Conservation (phyloP, 1,140 invertebrate genomes). For the Parasteatoda tepidariorum region DNA sequence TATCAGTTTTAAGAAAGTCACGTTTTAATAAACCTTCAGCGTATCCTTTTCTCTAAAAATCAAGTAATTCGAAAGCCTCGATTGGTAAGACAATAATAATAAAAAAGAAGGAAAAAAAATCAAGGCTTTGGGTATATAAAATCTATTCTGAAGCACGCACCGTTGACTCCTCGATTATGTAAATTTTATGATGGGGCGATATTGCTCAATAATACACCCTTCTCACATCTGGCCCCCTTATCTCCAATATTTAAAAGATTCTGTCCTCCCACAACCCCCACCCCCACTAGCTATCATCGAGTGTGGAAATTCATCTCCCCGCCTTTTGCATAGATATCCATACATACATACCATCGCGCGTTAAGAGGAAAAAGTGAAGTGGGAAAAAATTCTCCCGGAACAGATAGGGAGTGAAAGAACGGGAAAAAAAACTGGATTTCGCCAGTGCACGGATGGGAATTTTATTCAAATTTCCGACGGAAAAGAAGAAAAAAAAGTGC, state of each 20-base stretch:
- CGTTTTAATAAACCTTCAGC: too few relatives aligned
- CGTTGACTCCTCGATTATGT: constrained; percentile 18
- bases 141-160: constrained; percentile 8
- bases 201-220: constrained; percentile 10
- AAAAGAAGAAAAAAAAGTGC: background rate
- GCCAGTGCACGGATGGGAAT: constrained; percentile 13
- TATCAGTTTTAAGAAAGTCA: too few relatives aligned
- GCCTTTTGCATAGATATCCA: constrained; percentile 14
- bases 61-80: too few relatives aligned
- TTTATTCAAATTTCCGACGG: constrained; percentile 24
- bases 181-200: constrained; percentile 24
- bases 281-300: background rate
- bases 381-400: background rate
- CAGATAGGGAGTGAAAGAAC: too few relatives aligned
- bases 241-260: constrained; percentile 21
- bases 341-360: background rate
- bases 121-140: background rate
- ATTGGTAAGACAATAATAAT: too few relatives aligned
- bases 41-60: too few relatives aligned
- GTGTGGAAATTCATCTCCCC: constrained; percentile 1
- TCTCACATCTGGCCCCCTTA: background rate
- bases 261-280: background rate
- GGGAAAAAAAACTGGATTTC: constrained; percentile 8
- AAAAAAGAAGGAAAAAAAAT: too few relatives aligned
- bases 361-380: too few relatives aligned